Base-by-base conservation (phyloP, 37 sponge, comb jelly and placozoan genomes). In the Theonella swinhoei region DNA sequence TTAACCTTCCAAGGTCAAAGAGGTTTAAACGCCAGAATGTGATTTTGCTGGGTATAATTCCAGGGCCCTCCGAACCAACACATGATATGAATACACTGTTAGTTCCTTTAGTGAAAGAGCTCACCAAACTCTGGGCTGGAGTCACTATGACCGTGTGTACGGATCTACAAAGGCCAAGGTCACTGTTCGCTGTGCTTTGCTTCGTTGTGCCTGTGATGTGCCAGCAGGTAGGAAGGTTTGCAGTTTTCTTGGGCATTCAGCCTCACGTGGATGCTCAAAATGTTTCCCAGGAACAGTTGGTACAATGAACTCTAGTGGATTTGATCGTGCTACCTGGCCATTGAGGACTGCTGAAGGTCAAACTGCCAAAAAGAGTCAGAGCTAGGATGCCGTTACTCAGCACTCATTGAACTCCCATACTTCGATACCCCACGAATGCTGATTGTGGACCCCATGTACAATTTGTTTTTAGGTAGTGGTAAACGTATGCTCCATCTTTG, bases 381-480 rank as follows among this genome's bases (percentile, higher is more conserved):
- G 59, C 43, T 23, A 62, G 61, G 25, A 70, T 28, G 82, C 81
- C 61, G 34, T 24, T 28, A n/a, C 74, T 36, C 42, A 42, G 32
- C 84, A 88, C 36, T 59, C 19, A 39, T 20, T 3, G 61, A 68
- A 25, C 69, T 91, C 22, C 88, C 92, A 43, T 92, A 92, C 78
- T 92, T 88, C 70, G 72, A 81, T 73, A 29, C 65, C 42, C n/a
- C 39, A 8, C 35, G 43, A 59, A 81, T 81, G 82, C 83, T 81
- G 28, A n/a, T 78, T 22, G 74, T 91, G 26, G 92, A 91, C 59
- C 88, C 80, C 20, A 91, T 91, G 92, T 88, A 91, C 64, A 91
- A 91, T 66, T 70, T 87, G 8, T 83, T 78, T 54, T 40, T 91
- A 42, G 92, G 92, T 24, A 79, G 69, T 26, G 83, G 84, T 42